Evolutionary conservation across 2,797 vertebrate genomes (phyloP), one percentile per base, ranked within the genome.

Genomic region (Eurystomus glaucurus): DNA sequence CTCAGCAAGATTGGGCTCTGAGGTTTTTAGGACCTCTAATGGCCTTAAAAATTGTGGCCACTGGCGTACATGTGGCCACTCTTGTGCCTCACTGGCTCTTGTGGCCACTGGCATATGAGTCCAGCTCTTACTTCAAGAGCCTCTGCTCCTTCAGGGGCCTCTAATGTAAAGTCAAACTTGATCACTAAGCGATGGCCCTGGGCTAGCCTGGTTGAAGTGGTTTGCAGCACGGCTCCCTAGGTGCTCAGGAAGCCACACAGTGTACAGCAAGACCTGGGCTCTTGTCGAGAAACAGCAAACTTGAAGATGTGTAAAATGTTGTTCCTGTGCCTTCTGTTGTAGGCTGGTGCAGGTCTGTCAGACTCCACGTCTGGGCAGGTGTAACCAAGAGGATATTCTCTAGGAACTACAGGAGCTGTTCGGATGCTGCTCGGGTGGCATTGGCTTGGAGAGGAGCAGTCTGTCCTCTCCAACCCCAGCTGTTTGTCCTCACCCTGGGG

Each of bases 81-180:
- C 35, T 35, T 35, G 35, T 35, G 35, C 35, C 35, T 35, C 35
- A 35, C 7, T 35, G 41, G 16, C 41, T 54, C 28, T n/a, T 57
- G 19, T 33, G 33, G 43, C 57, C 22, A 4, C 46, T 3, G 7
- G 13, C 6, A 0, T 70, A 4, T 14, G 2, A 26, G 61, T 46
- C 25, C 26, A 39, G 21, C 31, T 86, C 33, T 29, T 65, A 16
- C 23, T 65, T 50, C 7, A 22, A 37, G 18, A 29, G 18, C 23
- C 64, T 89, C 39, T 90, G 29, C 52, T 71, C 18, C 64, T 85
- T 17, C 11, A 68, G 55, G 10, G 11, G 7, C 57, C 10, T 78
- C 35, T 46, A 29, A n/a, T 54, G 4, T 54, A 14, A 66, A 60
- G 45, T 55, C 79, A 64, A 11, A 20, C 8, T n/a, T 28, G 25